A percentile compares a stretch with the other conserved stretches of the same genome.
phyloP scores from a whole-genome alignment of 1,140 invertebrate genomes.

The fruit fly (Drosophila melanogaster) region Release_6_plus_ISO1_MT NT_033777.3:14981001-14981500 shows the following conservation, averaged over 20 bases:
- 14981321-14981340: not conserved
- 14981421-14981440: slow-evolving; percentile 15
- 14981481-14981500: slow-evolving; percentile 36
- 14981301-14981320: not conserved
- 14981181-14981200: slow-evolving; percentile 6
- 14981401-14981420: slow-evolving; percentile 23
- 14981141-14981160: slow-evolving; percentile 26
- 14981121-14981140: slow-evolving; percentile 9
- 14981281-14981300: not conserved
- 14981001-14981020: slow-evolving; percentile 54
- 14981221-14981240: slow-evolving; percentile 5
- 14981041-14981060: slow-evolving; percentile 66
- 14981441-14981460: not conserved
- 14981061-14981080: slow-evolving; percentile 39
- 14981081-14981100: slow-evolving; percentile 17
- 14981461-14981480: slow-evolving; percentile 11
- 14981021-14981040: slow-evolving; percentile 31
- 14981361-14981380: not conserved
- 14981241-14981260: not conserved
- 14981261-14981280: not conserved
- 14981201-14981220: slow-evolving; percentile 22
- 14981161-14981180: slow-evolving; percentile 24
- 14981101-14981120: slow-evolving; percentile 36
- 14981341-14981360: not conserved
- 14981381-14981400: not conserved